A percentile compares a stretch with the other conserved stretches of the same genome.
Evolutionary conservation across 2,113 vertebrate genomes (phyloP).

Genomic region (Sitta europaea): DNA sequence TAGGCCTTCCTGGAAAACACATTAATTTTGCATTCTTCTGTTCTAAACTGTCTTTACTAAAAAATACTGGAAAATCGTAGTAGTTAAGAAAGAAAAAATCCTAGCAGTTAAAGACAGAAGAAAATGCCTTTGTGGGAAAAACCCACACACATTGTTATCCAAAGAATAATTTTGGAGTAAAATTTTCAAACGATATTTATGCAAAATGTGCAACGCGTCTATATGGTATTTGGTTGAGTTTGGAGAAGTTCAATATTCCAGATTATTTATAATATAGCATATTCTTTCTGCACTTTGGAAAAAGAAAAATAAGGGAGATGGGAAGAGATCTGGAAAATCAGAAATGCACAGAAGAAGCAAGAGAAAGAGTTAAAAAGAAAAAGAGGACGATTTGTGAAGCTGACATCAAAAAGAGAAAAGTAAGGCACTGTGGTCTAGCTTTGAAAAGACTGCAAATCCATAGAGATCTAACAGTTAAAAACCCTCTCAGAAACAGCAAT

Average conservation of each 20-base stretch:
- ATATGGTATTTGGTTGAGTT: background rate
- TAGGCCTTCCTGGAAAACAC: background rate
- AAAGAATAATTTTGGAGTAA: background rate
- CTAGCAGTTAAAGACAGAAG: background rate
- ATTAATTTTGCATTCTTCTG: background rate
- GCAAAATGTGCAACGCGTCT: background rate
- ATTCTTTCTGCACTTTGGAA: background rate
- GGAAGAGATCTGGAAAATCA: background rate
- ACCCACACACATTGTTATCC: background rate
- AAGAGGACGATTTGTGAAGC: background rate
- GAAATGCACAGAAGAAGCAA: background rate
- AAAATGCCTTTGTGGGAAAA: background rate
- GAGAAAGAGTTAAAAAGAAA: background rate
- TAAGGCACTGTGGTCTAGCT: background rate
- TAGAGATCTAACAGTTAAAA: background rate
- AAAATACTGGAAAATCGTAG: background rate
- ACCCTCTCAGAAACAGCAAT: background rate
- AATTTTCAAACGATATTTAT: background rate
- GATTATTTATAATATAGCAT: background rate
- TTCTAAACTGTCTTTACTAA: background rate
- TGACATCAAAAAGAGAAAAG: background rate
- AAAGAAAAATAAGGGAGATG: background rate
- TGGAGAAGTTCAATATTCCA: background rate
- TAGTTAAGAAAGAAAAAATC: background rate
- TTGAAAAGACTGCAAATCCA: background rate